Percentiles rank a stretch among this genome's conserved stretches.
Evolutionary conservation across 2,888 invertebrate species (phyloP).

Genomic region (Hoplodrina blanda): DNA sequence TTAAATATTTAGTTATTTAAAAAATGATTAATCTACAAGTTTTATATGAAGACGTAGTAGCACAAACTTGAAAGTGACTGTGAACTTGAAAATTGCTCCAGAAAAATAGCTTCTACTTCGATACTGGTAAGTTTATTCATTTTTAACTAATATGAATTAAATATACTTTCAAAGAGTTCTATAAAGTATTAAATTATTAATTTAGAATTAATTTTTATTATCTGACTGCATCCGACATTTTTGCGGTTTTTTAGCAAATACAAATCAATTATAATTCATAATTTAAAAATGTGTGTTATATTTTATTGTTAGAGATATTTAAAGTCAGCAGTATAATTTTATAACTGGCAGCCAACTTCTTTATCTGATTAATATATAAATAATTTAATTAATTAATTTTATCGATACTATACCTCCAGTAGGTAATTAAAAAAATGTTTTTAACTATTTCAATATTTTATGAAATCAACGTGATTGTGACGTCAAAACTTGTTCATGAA

Average conservation of each 20-base stretch:
- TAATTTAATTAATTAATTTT: conserved; percentile 1
- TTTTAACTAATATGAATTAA: neutral
- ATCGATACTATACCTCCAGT: neutral
- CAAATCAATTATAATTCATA: too few relatives aligned
- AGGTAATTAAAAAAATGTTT: neutral
- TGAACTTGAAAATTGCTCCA: conserved; percentile 2
- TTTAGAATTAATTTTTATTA: too few relatives aligned
- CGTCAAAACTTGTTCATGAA: neutral
- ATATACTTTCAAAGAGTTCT: neutral
- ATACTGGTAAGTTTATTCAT: conserved; percentile 23
- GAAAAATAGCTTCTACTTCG: neutral
- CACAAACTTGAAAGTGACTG: conserved; percentile 30
- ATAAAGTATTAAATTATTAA: neutral
- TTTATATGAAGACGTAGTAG: conserved; percentile 5
- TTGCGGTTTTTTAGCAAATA: too few relatives aligned
- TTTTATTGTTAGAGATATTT: too few relatives aligned
- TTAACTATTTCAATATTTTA: too few relatives aligned
- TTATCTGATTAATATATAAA: neutral
- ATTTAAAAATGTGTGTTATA: too few relatives aligned
- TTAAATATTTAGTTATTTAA: neutral
- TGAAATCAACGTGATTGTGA: too few relatives aligned
- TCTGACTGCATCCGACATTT: too few relatives aligned
- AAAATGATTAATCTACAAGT: conserved; percentile 9
- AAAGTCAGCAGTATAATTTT: neutral
- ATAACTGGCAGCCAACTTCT: neutral